Evolutionary conservation across 2,797 vertebrate genomes (phyloP).

Genomic region (Sebastes kiyomatsui): DNA sequence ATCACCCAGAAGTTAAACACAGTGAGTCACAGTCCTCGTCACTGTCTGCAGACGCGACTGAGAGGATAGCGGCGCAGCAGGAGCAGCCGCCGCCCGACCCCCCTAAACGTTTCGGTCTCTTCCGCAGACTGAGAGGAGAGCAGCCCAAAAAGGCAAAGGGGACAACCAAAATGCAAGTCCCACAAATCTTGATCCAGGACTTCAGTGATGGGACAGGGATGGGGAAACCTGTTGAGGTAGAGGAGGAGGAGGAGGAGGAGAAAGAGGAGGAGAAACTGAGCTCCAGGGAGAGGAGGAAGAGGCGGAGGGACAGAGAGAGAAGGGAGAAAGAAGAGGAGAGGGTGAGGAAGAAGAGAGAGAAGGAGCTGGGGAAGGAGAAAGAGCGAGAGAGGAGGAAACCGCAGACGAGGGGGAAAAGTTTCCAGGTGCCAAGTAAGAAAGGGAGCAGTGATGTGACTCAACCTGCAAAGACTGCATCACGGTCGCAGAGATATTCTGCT

Average conservation of each 20-base stretch:
- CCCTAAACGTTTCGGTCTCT: conserved; percentile 75
- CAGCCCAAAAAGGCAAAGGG: conserved; percentile 38
- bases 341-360: conserved; percentile 69
- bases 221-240: conserved; percentile 25
- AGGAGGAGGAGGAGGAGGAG: conserved; percentile 53
- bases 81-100: background rate
- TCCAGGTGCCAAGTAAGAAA: conserved; percentile 72
- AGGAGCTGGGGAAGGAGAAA: conserved; percentile 82
- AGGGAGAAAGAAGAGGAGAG: conserved; percentile 72
- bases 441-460: background rate
- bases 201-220: conserved; percentile 72
- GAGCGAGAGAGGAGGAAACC: conserved; percentile 82
- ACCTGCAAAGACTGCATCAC: conserved; percentile 45
- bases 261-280: conserved; percentile 71
- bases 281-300: conserved; percentile 76
- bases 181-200: conserved; percentile 85
- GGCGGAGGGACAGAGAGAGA: conserved; percentile 77
- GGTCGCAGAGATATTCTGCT: conserved; percentile 62
- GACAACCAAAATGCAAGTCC: conserved; percentile 70
- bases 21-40: background rate
- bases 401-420: conserved; percentile 85
- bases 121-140: conserved; percentile 76
- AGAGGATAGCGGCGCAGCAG: background rate
- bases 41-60: background rate
- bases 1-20: conserved; percentile 14